Evolutionary conservation across 2,113 vertebrate species (phyloP), one percentile per base, ranked within the genome.

Genomic region (Scomber scombrus): DNA sequence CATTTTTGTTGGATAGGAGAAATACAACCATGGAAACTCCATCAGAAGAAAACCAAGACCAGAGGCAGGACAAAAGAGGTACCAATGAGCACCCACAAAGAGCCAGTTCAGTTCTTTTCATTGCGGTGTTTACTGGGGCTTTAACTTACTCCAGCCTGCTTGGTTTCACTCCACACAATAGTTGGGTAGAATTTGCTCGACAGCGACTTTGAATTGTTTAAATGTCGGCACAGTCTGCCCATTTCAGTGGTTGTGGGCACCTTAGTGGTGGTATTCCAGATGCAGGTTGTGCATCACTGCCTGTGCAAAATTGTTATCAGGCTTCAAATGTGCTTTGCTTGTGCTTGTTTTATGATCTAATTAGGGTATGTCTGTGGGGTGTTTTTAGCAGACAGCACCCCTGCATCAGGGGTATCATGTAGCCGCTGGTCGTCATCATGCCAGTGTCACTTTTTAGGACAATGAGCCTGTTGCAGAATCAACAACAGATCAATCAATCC

Each of bases 11-110:
- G 94, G 93, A 96, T 96, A 93, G 95, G 95, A 96, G 96, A 95
- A 96, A 97, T 95, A 94, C 96, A 95, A 94, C 96, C 96, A 98
- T 99, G 97, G 97, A 98, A 97, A 97, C 96, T 95, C 92, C 95
- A 93, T 95, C 96, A 80, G 97, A 97, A 89, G 97, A 97, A 94
- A 97, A 95, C 93, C 94, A 95, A 90, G 96, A 97, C 95, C 95
- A 96, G 95, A 96, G 94, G 95, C 96, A 93, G 95, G 96, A 98
- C 92, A 97, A 96, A 96, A 96, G 96, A 97, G 96, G 95, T 96
- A 97, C 95, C 94, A 71, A 93, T 87, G 92, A 91, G 85, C 82
- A 85, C 91, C 89, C 88, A 95, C 94, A 96, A 96, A 94, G 82
- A 94, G 93, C 89, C 91, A 91, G 93, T 95, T 95, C 95, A 93